Conservation (phyloP, 1,140 invertebrate genomes). For the Cyclargus thomasi region DNA sequence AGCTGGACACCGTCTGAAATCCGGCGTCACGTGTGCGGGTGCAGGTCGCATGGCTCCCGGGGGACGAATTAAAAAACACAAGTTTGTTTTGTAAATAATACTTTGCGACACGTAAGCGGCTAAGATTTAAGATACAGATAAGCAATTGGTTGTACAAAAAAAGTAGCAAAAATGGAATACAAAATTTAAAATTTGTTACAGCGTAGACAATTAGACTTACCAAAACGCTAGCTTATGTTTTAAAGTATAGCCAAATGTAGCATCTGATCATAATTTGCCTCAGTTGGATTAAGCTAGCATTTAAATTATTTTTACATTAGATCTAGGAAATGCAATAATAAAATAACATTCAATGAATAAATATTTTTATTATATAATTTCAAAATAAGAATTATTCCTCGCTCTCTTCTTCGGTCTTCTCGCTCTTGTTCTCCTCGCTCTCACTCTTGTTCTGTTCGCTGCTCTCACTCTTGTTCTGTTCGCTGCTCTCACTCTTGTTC, state of each 20-base stretch:
- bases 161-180: not conserved
- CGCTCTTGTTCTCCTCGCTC: not conserved
- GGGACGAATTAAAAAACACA: conserved; percentile 55
- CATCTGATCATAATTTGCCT: too few species aligned
- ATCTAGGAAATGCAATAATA: not conserved
- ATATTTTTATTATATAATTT: not conserved
- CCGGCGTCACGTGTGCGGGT: conserved; percentile 51
- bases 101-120: conserved; percentile 29
- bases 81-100: conserved; percentile 68
- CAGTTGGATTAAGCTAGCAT: too few species aligned
- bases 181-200: too few species aligned
- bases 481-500: not conserved
- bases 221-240: too few species aligned
- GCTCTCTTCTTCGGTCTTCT: not conserved
- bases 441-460: conserved; percentile 10
- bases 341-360: not conserved
- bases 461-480: not conserved
- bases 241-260: too few species aligned
- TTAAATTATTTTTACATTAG: too few species aligned
- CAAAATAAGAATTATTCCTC: conserved; percentile 3
- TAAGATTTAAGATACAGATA: not conserved
- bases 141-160: not conserved
- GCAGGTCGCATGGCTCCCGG: conserved; percentile 58
- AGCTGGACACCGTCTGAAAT: conserved; percentile 23
- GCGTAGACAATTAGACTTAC: too few species aligned